Conservation (phyloP, 2,888 invertebrate genomes). For the Hipparchia semele region DNA sequence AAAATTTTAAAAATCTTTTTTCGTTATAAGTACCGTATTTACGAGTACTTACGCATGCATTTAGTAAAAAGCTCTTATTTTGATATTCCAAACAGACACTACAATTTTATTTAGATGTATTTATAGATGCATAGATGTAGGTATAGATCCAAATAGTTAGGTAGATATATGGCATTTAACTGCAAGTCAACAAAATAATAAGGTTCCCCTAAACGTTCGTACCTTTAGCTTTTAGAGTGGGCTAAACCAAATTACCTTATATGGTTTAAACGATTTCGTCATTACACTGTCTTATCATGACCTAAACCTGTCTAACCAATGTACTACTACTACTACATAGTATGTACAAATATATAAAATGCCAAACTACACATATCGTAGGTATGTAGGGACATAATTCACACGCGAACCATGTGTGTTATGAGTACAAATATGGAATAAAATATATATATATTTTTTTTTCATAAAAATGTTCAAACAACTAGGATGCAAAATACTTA, state of each 20-base stretch:
- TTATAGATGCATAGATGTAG: no score
- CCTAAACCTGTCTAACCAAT: slow-evolving; percentile 18
- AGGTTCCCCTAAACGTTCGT: slow-evolving; percentile 4
- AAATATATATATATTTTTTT: neutral
- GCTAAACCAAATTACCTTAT: slow-evolving; percentile 18
- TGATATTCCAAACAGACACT: no score
- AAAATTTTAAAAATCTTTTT: no score
- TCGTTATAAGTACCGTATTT: no score
- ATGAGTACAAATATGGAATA: neutral
- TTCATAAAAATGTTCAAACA: no score
- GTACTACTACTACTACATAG: neutral
- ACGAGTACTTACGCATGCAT: no score
- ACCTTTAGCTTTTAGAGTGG: slow-evolving; percentile 7
- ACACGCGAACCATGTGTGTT: neutral
- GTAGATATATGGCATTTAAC: neutral
- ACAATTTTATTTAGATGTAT: no score
- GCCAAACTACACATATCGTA: neutral
- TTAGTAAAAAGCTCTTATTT: no score
- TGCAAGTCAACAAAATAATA: neutral
- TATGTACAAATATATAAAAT: slow-evolving; percentile 9
- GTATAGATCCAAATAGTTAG: no score
- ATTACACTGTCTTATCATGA: slow-evolving; percentile 18
- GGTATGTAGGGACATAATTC: neutral
- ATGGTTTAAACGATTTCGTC: slow-evolving; percentile 21
- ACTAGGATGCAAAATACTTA: no score